Base-by-base conservation (phyloP, 2,797 vertebrate genomes). In the Gephyroberyx darwinii region DNA sequence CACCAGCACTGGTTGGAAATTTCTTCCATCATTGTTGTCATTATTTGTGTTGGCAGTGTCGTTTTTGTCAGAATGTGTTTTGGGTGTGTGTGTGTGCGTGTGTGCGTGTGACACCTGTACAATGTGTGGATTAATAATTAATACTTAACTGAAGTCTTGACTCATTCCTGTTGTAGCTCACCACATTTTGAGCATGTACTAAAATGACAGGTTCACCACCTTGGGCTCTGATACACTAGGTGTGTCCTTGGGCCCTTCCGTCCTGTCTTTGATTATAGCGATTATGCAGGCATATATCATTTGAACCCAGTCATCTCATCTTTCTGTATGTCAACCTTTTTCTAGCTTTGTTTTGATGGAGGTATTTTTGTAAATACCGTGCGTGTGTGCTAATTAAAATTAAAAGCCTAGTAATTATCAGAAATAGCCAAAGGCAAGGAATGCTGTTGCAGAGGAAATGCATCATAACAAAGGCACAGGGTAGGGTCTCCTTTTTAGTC, bases 391-490 rank as follows among this genome's bases (percentile, higher is more conserved):
- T 8, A 41, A 69, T 30, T 37, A 56, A 56, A 26, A 26, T 26
- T 26, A 65, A 55, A 60, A 43, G 9, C 65, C 61, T 22, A 72
- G 47, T 71, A 82, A 89, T 89, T 87, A 77, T 19, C 26, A 63
- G 26, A 58, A 47, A 54, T 56, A 33, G 68, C 73, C 14, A 57
- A 9, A 78, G 74, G 59, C 59, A 50, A 63, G 22, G 17, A 51
- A 20, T 53, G 71, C 22, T 26, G 30, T 69, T 10, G 7, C 2
- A 53, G 57, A 71, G 67, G 80, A 82, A 84, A 69, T 71, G 56
- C 55, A 60, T 74, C 53, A 80, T 51, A 33, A 69, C 83, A 78
- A 83, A 55, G 41, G 33, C 50, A 45, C 1, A 0, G 64, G 76
- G 83, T 52, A 59, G 30, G 60, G 41, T 81, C 58, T 54, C 62